Percentiles rank a stretch among this genome's conserved stretches.
These are phyloP conservation scores for Ectobius pallidus DNA, from an alignment of 2,888 invertebrate genomes.

Conservation along the genomic window DNA sequence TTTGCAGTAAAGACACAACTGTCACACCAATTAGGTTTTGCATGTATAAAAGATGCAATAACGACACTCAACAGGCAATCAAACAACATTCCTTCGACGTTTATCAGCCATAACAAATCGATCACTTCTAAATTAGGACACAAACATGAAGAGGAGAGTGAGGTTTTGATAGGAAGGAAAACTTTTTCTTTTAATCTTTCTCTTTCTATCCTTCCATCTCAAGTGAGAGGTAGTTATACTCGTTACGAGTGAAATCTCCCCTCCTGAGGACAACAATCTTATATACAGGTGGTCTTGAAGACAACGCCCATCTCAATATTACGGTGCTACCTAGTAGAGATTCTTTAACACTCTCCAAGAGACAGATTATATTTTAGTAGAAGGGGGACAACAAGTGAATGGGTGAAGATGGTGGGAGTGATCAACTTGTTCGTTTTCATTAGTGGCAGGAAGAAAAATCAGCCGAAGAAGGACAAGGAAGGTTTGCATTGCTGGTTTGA, in stretches of 20 bases:
- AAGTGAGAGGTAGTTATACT: not conserved
- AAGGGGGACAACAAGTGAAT: not conserved
- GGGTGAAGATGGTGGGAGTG: not conserved
- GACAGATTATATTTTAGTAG: no score
- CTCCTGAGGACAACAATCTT: not conserved
- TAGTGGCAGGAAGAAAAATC: constrained; percentile 20
- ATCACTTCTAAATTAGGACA: not conserved
- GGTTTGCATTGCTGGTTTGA: not conserved
- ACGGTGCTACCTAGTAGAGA: no score
- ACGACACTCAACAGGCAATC: no score
- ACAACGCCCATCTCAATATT: not conserved
- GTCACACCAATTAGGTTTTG: no score
- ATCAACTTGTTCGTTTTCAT: not conserved
- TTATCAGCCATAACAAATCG: not conserved
- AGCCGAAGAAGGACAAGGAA: constrained; percentile 7
- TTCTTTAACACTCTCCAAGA: not conserved
- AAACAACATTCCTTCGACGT: not conserved
- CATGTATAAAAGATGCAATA: no score
- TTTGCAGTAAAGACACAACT: no score
- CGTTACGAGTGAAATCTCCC: constrained; percentile 2
- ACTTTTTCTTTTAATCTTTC: not conserved
- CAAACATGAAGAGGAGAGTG: not conserved
- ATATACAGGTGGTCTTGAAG: not conserved
- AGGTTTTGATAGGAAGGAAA: not conserved
- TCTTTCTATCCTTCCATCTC: not conserved